These are phyloP conservation scores for Chelidonichthys spinosus DNA, from an alignment of 2,797 vertebrate species.

Conservation along the genomic window DNA sequence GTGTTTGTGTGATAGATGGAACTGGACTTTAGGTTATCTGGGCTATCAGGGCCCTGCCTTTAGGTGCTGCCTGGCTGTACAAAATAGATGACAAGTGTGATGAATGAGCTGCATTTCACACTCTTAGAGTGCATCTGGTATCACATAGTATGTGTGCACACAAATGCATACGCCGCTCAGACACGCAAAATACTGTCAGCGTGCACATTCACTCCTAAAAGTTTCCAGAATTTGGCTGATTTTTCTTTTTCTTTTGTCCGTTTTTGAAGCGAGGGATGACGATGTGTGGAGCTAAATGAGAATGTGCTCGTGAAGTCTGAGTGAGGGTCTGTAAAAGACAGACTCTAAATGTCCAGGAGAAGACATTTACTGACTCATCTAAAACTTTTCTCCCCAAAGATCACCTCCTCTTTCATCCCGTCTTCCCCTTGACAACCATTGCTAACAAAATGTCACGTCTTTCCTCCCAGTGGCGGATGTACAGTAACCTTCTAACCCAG, in stretches of 20 bases:
- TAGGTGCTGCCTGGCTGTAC: slow-evolving; percentile 67
- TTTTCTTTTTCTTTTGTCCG: slow-evolving; percentile 13
- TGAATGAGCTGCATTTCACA: slow-evolving; percentile 73
- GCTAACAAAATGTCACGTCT: slow-evolving; percentile 40
- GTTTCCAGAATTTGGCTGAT: slow-evolving; percentile 23
- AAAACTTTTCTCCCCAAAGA: slow-evolving; percentile 29
- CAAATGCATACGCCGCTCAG: slow-evolving; percentile 26
- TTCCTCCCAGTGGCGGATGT: not conserved
- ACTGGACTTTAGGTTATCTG: slow-evolving; percentile 70
- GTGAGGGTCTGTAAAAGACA: slow-evolving; percentile 13
- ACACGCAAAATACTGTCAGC: slow-evolving; percentile 26
- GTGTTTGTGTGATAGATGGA: slow-evolving; percentile 52
- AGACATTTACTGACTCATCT: slow-evolving; percentile 49
- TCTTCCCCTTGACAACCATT: slow-evolving; percentile 15
- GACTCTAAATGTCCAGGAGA: slow-evolving; percentile 16
- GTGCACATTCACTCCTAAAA: slow-evolving; percentile 1
- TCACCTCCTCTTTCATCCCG: slow-evolving; percentile 35
- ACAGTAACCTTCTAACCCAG: slow-evolving; percentile 22
- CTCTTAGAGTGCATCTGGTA: slow-evolving; percentile 54
- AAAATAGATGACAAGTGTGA: slow-evolving; percentile 70
- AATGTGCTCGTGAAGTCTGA: not conserved
- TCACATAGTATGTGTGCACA: slow-evolving; percentile 16
- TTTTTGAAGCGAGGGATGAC: slow-evolving; percentile 11
- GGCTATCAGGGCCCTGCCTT: slow-evolving; percentile 62
- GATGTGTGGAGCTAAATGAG: slow-evolving; percentile 13